A percentile compares a stretch with the other conserved stretches of the same genome.
These are phyloP conservation scores for Chymomyza costata DNA, from an alignment of 1,140 invertebrate species.

Conservation along the genomic window DNA sequence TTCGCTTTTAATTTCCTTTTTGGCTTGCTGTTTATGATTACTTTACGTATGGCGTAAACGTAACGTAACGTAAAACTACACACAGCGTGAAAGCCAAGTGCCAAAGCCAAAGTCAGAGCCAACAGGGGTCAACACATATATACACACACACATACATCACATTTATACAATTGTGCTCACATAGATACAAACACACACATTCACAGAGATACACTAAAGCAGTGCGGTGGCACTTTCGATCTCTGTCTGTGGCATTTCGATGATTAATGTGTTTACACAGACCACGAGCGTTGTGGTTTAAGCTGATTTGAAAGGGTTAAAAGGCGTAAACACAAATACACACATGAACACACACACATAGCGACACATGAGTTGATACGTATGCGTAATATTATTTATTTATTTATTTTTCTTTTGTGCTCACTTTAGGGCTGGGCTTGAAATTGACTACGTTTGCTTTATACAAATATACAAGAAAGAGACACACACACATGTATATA, in stretches of 20 bases:
- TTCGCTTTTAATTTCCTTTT: constrained; percentile 65
- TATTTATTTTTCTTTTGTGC: constrained; percentile 57
- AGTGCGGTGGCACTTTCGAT: constrained; percentile 64
- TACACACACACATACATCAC: too few relatives aligned
- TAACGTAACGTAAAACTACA: constrained; percentile 32
- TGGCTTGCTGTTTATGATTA: constrained; percentile 57
- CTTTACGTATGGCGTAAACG: too few relatives aligned
- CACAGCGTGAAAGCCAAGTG: constrained; percentile 1
- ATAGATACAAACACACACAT: background rate
- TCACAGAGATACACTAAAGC: too few relatives aligned
- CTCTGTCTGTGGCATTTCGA: constrained; percentile 71
- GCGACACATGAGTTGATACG: constrained; percentile 15
- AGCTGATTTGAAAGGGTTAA: constrained; percentile 69
- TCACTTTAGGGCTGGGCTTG: too few relatives aligned
- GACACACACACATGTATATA: too few relatives aligned
- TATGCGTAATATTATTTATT: constrained; percentile 62
- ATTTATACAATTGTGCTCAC: constrained; percentile 12
- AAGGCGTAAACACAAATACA: constrained; percentile 55
- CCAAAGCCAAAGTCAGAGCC: background rate
- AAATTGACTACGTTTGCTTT: constrained; percentile 25
- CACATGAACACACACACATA: constrained; percentile 11
- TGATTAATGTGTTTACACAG: constrained; percentile 72
- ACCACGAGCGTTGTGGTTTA: constrained; percentile 65
- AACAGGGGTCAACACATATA: constrained; percentile 15
- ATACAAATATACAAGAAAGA: constrained; percentile 4